phyloP scores from a whole-genome alignment of 30 jellyfish, hydroid and myxozoan species.

The Turritopsis dohrnii region DNA sequence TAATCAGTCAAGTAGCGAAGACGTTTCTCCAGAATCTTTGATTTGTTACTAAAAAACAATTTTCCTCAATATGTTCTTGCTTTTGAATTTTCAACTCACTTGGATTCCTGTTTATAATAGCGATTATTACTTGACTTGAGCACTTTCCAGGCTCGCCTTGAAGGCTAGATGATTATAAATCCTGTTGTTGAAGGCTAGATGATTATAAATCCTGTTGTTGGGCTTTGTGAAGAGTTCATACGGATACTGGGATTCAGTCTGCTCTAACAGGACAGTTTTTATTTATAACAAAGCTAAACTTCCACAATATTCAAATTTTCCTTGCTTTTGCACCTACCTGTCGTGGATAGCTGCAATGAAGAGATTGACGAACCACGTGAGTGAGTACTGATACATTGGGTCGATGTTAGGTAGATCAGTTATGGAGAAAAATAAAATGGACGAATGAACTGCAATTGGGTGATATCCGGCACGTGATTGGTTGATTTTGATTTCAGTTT shows the following conservation, averaged over 20 bases:
- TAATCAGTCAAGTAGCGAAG: conserved; percentile 91
- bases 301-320: too few species aligned
- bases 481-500: conserved; percentile 93
- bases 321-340: conserved; percentile 49
- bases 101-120: not conserved
- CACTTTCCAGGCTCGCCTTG: too few species aligned
- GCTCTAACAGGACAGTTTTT: too few species aligned
- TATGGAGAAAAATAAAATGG: conserved; percentile 82
- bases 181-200: too few species aligned
- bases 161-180: too few species aligned
- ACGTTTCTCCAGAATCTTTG: conserved; percentile 84
- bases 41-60: conserved; percentile 71
- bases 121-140: too few species aligned
- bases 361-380: conserved; percentile 96
- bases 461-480: conserved; percentile 95
- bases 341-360: conserved; percentile 90
- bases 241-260: too few species aligned
- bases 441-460: conserved; percentile 96
- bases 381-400: conserved; percentile 95
- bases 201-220: too few species aligned
- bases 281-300: too few species aligned
- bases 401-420: conserved; percentile 97
- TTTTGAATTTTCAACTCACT: not conserved
- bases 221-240: too few species aligned
- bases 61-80: not conserved